phyloP scores from a whole-genome alignment of 2,797 vertebrate genomes.

The Miichthys miiuy region DNA sequence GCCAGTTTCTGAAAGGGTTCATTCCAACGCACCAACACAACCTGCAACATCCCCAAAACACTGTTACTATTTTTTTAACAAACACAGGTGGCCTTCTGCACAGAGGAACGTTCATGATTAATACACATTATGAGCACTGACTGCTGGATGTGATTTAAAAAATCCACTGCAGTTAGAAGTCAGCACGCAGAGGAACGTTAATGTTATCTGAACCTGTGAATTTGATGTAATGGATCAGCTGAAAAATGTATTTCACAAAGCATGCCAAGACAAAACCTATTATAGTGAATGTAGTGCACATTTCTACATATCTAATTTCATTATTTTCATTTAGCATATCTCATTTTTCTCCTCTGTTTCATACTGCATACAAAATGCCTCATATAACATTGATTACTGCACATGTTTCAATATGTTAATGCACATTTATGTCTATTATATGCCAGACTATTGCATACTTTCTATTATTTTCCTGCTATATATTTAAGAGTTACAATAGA shows the following conservation, averaged over 20 bases:
- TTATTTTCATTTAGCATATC: not conserved
- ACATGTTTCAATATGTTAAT: not conserved
- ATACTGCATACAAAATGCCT: not conserved
- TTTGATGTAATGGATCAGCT: not conserved
- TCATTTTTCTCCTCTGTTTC: not conserved
- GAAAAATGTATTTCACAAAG: not conserved
- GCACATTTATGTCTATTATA: not conserved
- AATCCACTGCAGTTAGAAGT: slow-evolving; percentile 23
- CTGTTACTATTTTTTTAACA: slow-evolving; percentile 20
- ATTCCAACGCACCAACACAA: slow-evolving; percentile 98
- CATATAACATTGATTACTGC: not conserved
- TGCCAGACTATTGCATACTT: not conserved
- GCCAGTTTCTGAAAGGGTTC: slow-evolving; percentile 99
- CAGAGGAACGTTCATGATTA: slow-evolving; percentile 38
- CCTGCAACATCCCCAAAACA: slow-evolving; percentile 80
- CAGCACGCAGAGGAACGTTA: not conserved
- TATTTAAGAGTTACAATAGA: not conserved
- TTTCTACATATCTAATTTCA: not conserved
- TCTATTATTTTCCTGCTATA: not conserved
- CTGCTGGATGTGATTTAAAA: slow-evolving; percentile 11
- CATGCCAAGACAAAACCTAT: not conserved
- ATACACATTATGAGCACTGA: slow-evolving; percentile 23
- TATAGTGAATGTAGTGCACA: not conserved
- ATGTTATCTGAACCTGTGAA: not conserved
- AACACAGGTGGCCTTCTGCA: slow-evolving; percentile 45